phyloP scores from a whole-genome alignment of 2,113 vertebrate genomes.

The Danio rerio region DNA sequence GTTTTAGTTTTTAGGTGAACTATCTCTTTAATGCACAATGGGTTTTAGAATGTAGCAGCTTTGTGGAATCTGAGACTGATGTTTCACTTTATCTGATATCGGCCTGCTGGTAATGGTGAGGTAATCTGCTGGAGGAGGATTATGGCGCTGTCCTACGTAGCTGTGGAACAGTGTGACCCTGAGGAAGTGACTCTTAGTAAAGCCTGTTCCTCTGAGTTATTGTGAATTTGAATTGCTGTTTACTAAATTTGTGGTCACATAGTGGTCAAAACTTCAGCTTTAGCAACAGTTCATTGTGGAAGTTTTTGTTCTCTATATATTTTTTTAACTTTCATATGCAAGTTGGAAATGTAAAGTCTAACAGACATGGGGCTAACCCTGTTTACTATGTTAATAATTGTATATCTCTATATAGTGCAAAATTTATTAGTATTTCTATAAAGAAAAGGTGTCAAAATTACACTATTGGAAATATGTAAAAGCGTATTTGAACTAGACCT shows the following conservation, averaged over 20 bases:
- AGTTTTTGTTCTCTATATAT: neutral
- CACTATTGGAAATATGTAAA: too few species aligned
- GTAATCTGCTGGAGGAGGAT: slow-evolving; percentile 35
- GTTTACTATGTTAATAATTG: neutral
- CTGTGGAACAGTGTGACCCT: slow-evolving; percentile 28
- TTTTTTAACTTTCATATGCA: neutral
- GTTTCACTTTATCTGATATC: neutral
- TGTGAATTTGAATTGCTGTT: neutral
- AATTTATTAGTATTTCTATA: too few species aligned
- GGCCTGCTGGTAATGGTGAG: neutral
- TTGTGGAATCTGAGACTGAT: slow-evolving; percentile 25
- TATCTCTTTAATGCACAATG: too few species aligned
- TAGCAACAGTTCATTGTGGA: neutral
- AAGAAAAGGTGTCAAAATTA: too few species aligned
- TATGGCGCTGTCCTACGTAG: neutral
- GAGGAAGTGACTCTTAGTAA: slow-evolving; percentile 19
- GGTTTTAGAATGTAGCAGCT: slow-evolving; percentile 14
- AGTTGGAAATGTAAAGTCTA: neutral
- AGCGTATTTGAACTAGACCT: too few species aligned
- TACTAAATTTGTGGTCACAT: neutral
- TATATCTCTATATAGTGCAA: too few species aligned
- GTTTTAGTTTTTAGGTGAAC: too few species aligned
- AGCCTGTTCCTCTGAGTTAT: slow-evolving; percentile 15
- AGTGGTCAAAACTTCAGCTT: neutral
- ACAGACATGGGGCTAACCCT: neutral